Conservation (phyloP, 2,797 vertebrate genomes). For the Rhinichthys osculus region DNA sequence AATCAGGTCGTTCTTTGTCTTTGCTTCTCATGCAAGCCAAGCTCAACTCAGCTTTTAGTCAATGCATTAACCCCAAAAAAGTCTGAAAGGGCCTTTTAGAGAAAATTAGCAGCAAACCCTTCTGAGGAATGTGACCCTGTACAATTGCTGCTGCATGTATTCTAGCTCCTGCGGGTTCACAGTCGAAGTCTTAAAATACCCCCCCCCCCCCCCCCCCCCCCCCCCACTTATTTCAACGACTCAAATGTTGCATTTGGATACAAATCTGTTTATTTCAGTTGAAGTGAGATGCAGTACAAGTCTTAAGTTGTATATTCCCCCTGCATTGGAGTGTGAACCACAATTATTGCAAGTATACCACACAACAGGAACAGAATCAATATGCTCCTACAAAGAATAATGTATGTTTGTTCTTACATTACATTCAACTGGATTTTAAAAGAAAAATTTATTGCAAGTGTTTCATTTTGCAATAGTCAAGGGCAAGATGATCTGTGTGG, state of each 20-base stretch:
- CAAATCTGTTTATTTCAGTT: constrained; percentile 71
- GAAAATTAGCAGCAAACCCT: constrained; percentile 62
- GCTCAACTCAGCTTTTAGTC: constrained; percentile 63
- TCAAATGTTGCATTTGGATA: constrained; percentile 29
- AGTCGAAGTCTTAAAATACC: not conserved
- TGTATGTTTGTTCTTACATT: constrained; percentile 5
- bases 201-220: too few relatives aligned
- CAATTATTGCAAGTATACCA: constrained; percentile 56
- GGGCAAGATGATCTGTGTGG: constrained; percentile 4
- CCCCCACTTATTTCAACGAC: not conserved
- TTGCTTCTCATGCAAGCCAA: constrained; percentile 28
- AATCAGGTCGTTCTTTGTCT: constrained; percentile 58
- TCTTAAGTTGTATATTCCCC: constrained; percentile 54
- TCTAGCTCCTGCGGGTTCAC: not conserved
- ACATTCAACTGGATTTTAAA: constrained; percentile 23
- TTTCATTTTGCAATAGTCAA: constrained; percentile 8
- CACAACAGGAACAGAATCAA: constrained; percentile 31
- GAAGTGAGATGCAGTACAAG: constrained; percentile 66
- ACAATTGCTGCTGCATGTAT: constrained; percentile 43
- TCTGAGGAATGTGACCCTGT: constrained; percentile 71
- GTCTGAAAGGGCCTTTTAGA: constrained; percentile 50
- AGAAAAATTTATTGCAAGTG: constrained; percentile 25
- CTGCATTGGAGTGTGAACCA: constrained; percentile 66
- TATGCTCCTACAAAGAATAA: not conserved
- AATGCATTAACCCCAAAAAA: constrained; percentile 48